phyloP scores from a whole-genome alignment of 1,140 invertebrate genomes.

The Drosophila neocordata region DNA sequence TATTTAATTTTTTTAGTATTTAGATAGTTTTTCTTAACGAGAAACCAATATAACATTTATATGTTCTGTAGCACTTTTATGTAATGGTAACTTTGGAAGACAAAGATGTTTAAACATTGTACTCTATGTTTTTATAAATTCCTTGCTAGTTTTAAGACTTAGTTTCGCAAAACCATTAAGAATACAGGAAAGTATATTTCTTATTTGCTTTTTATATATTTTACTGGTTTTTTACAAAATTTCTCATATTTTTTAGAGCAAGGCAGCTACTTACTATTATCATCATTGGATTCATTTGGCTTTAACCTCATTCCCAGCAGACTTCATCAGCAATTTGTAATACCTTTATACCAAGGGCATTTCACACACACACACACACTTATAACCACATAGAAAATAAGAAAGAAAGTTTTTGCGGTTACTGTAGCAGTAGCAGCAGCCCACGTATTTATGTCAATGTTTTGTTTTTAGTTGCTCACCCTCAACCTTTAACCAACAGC shows the following conservation, averaged over 20 bases:
- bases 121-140: too few species aligned
- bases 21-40: too few species aligned
- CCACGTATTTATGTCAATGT: conserved; percentile 76
- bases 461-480: conserved; percentile 66
- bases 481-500: conserved; percentile 28
- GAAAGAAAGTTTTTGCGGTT: conserved; percentile 64
- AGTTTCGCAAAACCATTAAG: too few species aligned
- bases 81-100: too few species aligned
- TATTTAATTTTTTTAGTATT: too few species aligned
- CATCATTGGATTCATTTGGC: conserved; percentile 25
- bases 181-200: neutral
- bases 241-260: neutral
- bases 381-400: neutral
- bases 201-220: too few species aligned
- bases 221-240: too few species aligned
- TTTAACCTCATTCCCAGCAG: conserved; percentile 36
- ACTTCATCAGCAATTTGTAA: conserved; percentile 60
- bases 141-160: too few species aligned
- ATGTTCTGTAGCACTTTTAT: too few species aligned
- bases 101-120: too few species aligned
- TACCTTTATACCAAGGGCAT: conserved; percentile 56
- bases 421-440: conserved; percentile 44
- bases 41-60: too few species aligned
- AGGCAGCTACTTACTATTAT: neutral
- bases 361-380: conserved; percentile 29